phyloP scores from a whole-genome alignment of 92 coral and sea anemone species.

The Parazoanthus swiftii region DNA sequence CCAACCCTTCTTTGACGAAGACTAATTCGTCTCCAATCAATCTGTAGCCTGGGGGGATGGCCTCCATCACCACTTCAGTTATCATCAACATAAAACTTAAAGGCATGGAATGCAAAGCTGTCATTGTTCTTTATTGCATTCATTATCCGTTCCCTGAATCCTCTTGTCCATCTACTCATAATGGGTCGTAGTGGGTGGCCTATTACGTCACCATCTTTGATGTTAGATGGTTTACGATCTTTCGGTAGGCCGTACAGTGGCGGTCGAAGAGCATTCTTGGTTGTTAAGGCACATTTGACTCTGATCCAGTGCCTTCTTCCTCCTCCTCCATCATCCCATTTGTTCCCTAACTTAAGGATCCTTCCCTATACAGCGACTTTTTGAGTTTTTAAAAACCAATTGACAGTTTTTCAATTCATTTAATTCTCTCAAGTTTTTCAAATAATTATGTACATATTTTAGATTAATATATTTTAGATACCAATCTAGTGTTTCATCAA shows the following conservation, averaged over 20 bases:
- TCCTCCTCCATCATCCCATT: neutral
- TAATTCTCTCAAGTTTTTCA: too few relatives aligned
- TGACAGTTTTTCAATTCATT: too few relatives aligned
- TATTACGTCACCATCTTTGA: neutral
- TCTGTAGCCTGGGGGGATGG: neutral
- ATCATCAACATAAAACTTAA: conserved; percentile 12
- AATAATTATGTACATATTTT: too few relatives aligned
- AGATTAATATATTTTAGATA: too few relatives aligned
- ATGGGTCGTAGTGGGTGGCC: neutral
- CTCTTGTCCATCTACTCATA: neutral
- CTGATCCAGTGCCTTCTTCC: neutral
- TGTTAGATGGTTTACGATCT: neutral
- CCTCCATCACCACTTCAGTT: conserved; percentile 7
- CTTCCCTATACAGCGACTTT: neutral
- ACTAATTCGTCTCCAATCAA: neutral
- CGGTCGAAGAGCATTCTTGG: conserved; percentile 1
- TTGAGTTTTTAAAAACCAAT: too few relatives aligned
- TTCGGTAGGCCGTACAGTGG: conserved; percentile 12
- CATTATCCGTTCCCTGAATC: neutral
- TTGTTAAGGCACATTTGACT: neutral
- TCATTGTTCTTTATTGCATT: neutral
- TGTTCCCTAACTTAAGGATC: neutral
- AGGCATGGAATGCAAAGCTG: neutral
- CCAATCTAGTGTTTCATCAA: too few relatives aligned
- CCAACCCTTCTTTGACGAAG: neutral